phyloP scores from a whole-genome alignment of 2,797 vertebrate species.

The Cephalopachus bancanus region DNA sequence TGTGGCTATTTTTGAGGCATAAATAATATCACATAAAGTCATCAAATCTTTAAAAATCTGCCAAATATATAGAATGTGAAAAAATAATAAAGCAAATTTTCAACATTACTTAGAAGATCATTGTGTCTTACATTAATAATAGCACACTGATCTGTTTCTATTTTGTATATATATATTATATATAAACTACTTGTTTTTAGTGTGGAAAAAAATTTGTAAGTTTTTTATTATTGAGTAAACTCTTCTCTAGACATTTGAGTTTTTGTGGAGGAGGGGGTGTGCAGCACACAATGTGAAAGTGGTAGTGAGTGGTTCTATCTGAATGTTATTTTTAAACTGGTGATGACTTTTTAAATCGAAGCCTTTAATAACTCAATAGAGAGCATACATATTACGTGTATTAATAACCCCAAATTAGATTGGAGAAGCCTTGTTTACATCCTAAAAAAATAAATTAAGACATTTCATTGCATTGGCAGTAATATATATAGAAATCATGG shows the following conservation, averaged over 20 bases:
- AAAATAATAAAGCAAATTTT: constrained; percentile 45
- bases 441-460: not conserved
- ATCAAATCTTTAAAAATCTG: constrained; percentile 10
- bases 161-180: not conserved
- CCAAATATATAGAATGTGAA: not conserved
- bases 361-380: constrained; percentile 39
- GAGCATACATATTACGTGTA: not conserved
- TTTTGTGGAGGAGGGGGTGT: not conserved
- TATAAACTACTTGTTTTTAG: not conserved
- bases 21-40: not conserved
- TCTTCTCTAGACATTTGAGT: not conserved
- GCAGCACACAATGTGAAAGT: not conserved
- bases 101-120: constrained; percentile 16
- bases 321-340: constrained; percentile 23
- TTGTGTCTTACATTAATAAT: not conserved
- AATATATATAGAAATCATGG: not conserved
- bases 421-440: not conserved
- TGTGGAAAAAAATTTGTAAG: not conserved
- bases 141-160: constrained; percentile 10
- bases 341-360: not conserved
- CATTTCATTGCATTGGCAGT: constrained; percentile 36
- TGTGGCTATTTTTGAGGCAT: not conserved
- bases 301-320: not conserved
- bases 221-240: not conserved
- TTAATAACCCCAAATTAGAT: not conserved